phyloP scores from a whole-genome alignment of 92 coral and sea anemone species.

The Bergia sp. region DNA sequence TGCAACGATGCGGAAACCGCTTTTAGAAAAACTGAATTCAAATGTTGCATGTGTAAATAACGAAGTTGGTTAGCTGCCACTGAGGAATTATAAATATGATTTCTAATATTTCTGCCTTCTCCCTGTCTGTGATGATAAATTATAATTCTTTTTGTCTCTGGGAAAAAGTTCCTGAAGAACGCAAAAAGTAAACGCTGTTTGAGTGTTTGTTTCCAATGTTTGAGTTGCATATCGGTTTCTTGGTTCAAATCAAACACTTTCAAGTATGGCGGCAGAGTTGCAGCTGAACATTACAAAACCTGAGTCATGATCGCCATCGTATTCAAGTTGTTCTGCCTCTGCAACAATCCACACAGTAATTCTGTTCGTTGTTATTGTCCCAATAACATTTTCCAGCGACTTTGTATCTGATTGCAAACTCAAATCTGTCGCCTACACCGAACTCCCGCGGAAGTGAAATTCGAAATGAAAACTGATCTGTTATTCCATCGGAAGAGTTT shows the following conservation, averaged over 20 bases:
- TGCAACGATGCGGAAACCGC: too few species aligned
- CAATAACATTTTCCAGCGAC: conserved; percentile 75
- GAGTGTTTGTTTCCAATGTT: too few species aligned
- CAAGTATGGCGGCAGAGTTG: not conserved
- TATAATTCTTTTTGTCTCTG: not conserved
- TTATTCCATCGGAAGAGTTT: conserved; percentile 76
- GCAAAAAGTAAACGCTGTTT: not conserved
- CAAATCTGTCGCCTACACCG: conserved; percentile 70
- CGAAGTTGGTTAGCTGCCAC: too few species aligned
- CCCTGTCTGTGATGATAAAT: not conserved
- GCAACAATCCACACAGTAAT: conserved; percentile 71
- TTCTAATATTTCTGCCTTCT: too few species aligned
- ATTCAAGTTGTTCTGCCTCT: not conserved
- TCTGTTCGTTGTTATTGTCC: conserved; percentile 79
- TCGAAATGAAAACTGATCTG: conserved; percentile 85
- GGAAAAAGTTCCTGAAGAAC: not conserved
- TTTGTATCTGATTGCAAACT: conserved; percentile 80
- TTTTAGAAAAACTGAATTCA: too few species aligned
- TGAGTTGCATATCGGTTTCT: not conserved
- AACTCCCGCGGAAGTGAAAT: conserved; percentile 76
- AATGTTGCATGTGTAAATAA: too few species aligned
- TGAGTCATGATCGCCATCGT: not conserved
- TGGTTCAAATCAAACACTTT: too few species aligned
- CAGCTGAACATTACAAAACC: not conserved
- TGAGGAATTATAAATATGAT: too few species aligned